phyloP scores from a whole-genome alignment of 2,113 vertebrate genomes.

The Lophius piscatorius region DNA sequence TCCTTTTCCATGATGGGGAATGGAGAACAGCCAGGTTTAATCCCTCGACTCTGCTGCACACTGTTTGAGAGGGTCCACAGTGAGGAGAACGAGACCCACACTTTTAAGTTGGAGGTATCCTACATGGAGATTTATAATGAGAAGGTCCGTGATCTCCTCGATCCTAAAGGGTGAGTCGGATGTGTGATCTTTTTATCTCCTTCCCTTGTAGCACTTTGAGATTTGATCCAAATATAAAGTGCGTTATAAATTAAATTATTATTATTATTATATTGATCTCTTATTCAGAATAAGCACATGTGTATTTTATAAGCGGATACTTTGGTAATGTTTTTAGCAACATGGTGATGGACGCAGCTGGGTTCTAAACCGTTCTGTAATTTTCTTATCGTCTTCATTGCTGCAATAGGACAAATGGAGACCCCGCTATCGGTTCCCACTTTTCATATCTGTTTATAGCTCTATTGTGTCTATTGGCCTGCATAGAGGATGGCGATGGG shows the following conservation, averaged over 20 bases:
- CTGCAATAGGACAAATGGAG: conserved; percentile 19
- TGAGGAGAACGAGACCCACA: conserved; percentile 87
- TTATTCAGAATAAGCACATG: neutral
- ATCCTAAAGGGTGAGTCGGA: conserved; percentile 95
- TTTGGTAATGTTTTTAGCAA: conserved; percentile 3
- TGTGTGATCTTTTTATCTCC: conserved; percentile 6
- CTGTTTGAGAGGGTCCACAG: conserved; percentile 93
- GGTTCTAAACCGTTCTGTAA: conserved; percentile 14
- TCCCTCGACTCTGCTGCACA: conserved; percentile 95
- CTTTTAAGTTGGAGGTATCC: conserved; percentile 97
- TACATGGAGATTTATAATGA: conserved; percentile 99
- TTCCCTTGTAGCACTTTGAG: too few relatives aligned
- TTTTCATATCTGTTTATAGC: conserved; percentile 38
- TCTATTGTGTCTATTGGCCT: conserved; percentile 58
- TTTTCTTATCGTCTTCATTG: conserved; percentile 9
- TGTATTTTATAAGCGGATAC: neutral
- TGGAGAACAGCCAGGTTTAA: conserved; percentile 93
- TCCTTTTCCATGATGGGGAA: conserved; percentile 99
- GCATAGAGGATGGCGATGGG: conserved; percentile 26
- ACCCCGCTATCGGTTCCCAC: conserved; percentile 14
- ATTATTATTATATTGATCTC: too few relatives aligned
- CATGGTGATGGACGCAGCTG: conserved; percentile 4
- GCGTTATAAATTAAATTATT: too few relatives aligned
- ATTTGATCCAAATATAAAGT: too few relatives aligned
- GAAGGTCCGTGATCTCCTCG: conserved; percentile 96